Conservation (phyloP, 1,140 invertebrate species). For the Macrosteles quadrilineatus region DNA sequence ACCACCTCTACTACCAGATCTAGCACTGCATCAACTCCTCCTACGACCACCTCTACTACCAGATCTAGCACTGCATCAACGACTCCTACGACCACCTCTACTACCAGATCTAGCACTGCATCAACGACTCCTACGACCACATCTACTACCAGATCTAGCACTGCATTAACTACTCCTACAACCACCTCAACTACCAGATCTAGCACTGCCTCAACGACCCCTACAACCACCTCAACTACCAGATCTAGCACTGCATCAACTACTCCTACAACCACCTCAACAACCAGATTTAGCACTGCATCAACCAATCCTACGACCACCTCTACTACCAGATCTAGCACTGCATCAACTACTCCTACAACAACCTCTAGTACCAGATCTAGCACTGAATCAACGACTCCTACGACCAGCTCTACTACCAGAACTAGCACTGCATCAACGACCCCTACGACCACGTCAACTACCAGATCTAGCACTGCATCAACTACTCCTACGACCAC, state of each 20-base stretch:
- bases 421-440: neutral
- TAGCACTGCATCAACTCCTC: no score
- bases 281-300: slow-evolving; percentile 4
- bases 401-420: neutral
- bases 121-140: no score
- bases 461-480: neutral
- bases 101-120: no score
- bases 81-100: no score
- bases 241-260: neutral
- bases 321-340: neutral
- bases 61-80: no score
- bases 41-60: no score
- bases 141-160: no score
- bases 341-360: neutral
- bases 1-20: no score
- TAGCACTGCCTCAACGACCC: slow-evolving; percentile 2
- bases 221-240: neutral
- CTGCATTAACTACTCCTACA: no score
- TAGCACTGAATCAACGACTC: neutral
- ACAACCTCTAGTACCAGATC: slow-evolving; percentile 2
- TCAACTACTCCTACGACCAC: neutral
- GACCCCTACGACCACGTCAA: neutral
- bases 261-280: neutral
- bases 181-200: slow-evolving; percentile 4
- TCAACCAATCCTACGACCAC: neutral